These are phyloP conservation scores for Pyrochroa serraticornis DNA, from an alignment of 2,888 invertebrate genomes.

Conservation along the genomic window DNA sequence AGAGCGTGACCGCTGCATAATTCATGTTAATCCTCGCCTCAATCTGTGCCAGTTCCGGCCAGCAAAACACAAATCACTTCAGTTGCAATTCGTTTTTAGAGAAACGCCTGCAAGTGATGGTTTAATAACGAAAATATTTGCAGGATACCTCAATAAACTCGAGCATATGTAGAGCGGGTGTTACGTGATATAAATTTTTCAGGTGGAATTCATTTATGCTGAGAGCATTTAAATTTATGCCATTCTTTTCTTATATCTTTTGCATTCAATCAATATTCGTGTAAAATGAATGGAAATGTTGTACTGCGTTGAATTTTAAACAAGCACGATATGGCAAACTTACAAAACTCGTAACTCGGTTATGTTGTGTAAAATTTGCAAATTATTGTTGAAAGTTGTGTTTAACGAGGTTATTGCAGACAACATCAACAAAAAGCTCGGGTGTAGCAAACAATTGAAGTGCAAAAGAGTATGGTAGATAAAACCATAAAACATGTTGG, in stretches of 20 bases:
- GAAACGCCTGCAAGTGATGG: no score
- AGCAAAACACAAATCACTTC: no score
- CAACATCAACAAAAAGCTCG: no score
- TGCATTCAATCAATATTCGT: slow-evolving; percentile 21
- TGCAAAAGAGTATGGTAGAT: no score
- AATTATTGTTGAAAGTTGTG: slow-evolving; percentile 7
- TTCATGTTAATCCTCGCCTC: no score
- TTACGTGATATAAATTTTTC: slow-evolving; percentile 12
- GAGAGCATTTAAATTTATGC: slow-evolving; percentile 26
- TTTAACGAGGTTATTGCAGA: background rate
- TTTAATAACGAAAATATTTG: no score
- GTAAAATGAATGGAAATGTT: slow-evolving; percentile 25
- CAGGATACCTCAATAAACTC: no score
- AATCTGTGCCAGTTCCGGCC: no score
- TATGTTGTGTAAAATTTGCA: slow-evolving; percentile 5
- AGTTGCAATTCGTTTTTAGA: no score
- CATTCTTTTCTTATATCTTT: slow-evolving; percentile 12
- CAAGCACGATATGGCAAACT: background rate
- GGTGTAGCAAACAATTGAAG: no score
- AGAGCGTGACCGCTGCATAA: no score
- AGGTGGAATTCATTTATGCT: slow-evolving; percentile 13
- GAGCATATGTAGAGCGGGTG: background rate
- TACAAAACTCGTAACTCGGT: slow-evolving; percentile 16
- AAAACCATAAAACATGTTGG: no score
- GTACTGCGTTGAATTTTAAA: slow-evolving; percentile 19